Evolutionary conservation across 2,888 invertebrate species (phyloP), one percentile per base, ranked within the genome.

Genomic region (Epinotia brunnichana): DNA sequence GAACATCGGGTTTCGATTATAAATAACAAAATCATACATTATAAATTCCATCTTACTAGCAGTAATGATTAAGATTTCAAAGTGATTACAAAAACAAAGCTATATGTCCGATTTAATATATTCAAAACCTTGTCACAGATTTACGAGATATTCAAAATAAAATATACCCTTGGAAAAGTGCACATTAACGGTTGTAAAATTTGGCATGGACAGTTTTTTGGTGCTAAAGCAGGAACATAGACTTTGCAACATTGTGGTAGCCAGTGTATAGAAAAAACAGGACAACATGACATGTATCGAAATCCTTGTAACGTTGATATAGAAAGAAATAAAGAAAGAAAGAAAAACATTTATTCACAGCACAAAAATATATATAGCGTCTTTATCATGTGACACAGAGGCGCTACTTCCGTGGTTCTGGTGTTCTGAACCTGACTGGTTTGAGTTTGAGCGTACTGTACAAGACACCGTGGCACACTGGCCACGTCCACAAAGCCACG

Each of bases 401-500:
- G 35, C 15, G 21, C 19, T 21, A 48, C 13, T 57, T 48, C 24
- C 29, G 13, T 19, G 17, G 21, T 51, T 48, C 17, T 15, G 15
- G 21, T 44, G 41, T 41, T 57, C 35, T 39, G 44, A 61, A 44
- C 39, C 61, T n/a, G 59, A 17, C 69, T 24, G 62, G 59, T 69
- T 39, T 39, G n/a, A n/a, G 24, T 69, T 39, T 39, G n/a, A n/a
- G 39, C 41, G 29, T 19, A 57, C 62, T 44, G 17, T 11, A 53
- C 70, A 76, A 76, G 10, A 53, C 17, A 56, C 68, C 17, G 13
- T 39, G 59, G 41, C 4, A 21, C 17, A 48, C 48, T 48, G n/a
- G 54, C 21, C 54, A 76, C 78, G 79, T 81, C 80, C 81, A 80
- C 81, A 81, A 81, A 78, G 80, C 80, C 74, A 73, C 77, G 79